Conservation (phyloP, 2,113 vertebrate species). For the Semnopithecus entellus region DNA sequence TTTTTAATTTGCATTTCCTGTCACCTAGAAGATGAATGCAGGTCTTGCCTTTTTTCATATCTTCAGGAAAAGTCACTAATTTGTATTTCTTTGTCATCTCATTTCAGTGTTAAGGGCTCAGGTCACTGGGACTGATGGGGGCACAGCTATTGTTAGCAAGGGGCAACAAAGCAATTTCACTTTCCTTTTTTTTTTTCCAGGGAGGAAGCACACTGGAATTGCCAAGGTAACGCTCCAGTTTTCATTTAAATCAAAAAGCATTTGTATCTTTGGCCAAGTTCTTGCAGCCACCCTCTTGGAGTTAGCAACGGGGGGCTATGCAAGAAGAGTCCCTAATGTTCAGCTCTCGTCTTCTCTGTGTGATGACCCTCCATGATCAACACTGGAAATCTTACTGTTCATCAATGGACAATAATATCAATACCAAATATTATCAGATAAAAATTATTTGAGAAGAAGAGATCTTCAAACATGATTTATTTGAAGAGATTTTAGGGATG, state of each 20-base stretch:
- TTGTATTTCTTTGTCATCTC: slow-evolving; percentile 54
- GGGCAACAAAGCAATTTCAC: neutral
- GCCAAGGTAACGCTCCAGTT: neutral
- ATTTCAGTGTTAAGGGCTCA: slow-evolving; percentile 51
- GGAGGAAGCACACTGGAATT: neutral
- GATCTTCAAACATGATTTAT: neutral
- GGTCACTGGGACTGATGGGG: slow-evolving; percentile 39
- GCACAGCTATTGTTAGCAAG: slow-evolving; percentile 10
- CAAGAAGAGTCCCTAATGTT: neutral
- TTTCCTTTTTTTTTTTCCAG: neutral
- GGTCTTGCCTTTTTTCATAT: slow-evolving; percentile 45
- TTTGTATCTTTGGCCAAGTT: neutral
- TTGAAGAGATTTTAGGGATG: neutral
- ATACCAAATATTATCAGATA: neutral
- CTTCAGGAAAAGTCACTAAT: slow-evolving; percentile 50
- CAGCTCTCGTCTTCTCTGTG: neutral
- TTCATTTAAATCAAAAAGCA: neutral
- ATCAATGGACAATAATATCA: neutral
- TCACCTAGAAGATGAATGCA: slow-evolving; percentile 61
- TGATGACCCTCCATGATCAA: neutral
- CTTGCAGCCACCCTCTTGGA: neutral
- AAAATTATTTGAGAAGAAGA: neutral
- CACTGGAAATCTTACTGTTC: neutral
- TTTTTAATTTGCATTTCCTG: slow-evolving; percentile 75
- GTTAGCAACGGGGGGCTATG: neutral